Evolutionary conservation across 1,140 invertebrate genomes (phyloP), one percentile per base, ranked within the genome.

Genomic region (Dreissena polymorpha): DNA sequence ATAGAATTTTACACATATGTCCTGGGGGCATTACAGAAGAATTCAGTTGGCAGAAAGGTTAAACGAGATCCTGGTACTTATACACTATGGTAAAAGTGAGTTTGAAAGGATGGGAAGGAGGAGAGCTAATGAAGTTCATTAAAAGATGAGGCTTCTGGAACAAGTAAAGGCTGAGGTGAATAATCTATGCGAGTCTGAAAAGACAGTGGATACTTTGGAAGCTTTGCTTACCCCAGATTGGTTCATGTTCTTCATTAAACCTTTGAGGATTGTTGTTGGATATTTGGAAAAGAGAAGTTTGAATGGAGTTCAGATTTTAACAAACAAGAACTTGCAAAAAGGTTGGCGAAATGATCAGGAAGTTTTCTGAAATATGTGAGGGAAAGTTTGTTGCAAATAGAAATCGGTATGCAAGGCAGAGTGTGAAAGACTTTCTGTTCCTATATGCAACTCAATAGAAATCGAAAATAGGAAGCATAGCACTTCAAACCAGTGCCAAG

Each of bases 291-390:
- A 63, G 16, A 75, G 72, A 63, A 75, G 72, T 75, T 53, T 75
- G 27, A 75, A 75, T 75, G 72, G 72, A n/a, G 72, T 75, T 25
- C 50, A 57, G 13, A 75, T 75, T 75, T 75, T 75, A 60, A 13
- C 10, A 75, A 75, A 64, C 72, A 51, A 27, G 53, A 75, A 39
- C 23, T 75, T 10, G 72, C 72, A 75, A 64, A 39, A 73, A 75
- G 55, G 63, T 60, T 10, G 72, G 72, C 14, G 2, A 53, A 27
- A 18, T 73, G 14, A 73, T 73, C 16, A 8, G 50, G 14, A 75
- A 75, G 25, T 73, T 73, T 21, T 50, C 50, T 21, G 71, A 73
- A 60, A 53, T 73, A 55, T 3, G 13, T 63, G 72, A 75, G 39
- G 51, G 72, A 14, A 7, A 60, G n/a, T 29, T 29, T 27, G 55